phyloP scores from a whole-genome alignment of 2,888 invertebrate genomes.

The Odontocolon sp. region DNA sequence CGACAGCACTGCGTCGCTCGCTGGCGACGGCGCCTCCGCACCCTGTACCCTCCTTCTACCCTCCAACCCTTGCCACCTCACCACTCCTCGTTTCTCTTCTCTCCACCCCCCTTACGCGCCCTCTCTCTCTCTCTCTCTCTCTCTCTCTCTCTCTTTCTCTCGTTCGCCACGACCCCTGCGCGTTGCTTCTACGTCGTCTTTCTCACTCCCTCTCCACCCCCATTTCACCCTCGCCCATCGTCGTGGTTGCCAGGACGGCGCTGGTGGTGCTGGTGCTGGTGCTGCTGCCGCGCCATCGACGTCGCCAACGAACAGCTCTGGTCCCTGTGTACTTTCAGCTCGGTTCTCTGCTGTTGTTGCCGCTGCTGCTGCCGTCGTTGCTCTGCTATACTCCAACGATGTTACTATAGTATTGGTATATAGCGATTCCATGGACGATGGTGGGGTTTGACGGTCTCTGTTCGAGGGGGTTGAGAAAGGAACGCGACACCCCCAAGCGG shows the following conservation, averaged over 20 bases:
- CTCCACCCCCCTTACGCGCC: neutral
- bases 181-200: constrained; percentile 25
- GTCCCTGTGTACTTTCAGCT: too few species aligned
- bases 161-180: constrained; percentile 19
- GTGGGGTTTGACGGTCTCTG: constrained; percentile 17
- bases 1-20: constrained; percentile 80
- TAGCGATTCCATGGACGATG: too few species aligned
- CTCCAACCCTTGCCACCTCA: constrained; percentile 44
- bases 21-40: constrained; percentile 77
- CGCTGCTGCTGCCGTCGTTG: neutral
- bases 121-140: constrained; percentile 1
- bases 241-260: constrained; percentile 53
- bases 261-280: constrained; percentile 22
- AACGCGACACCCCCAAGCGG: constrained; percentile 66
- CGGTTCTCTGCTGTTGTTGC: neutral
- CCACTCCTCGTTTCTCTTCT: constrained; percentile 27
- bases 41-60: constrained; percentile 67
- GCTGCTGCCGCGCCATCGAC: constrained; percentile 21
- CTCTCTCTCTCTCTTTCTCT: constrained; percentile 13
- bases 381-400: constrained; percentile 20
- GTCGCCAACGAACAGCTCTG: constrained; percentile 7
- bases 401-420: constrained; percentile 21
- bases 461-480: constrained; percentile 58
- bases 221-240: neutral
- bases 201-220: neutral